A percentile compares a stretch with the other conserved stretches of the same genome.
phyloP scores from a whole-genome alignment of 92 coral and sea anemone species.

The Bergia sp. region DNA sequence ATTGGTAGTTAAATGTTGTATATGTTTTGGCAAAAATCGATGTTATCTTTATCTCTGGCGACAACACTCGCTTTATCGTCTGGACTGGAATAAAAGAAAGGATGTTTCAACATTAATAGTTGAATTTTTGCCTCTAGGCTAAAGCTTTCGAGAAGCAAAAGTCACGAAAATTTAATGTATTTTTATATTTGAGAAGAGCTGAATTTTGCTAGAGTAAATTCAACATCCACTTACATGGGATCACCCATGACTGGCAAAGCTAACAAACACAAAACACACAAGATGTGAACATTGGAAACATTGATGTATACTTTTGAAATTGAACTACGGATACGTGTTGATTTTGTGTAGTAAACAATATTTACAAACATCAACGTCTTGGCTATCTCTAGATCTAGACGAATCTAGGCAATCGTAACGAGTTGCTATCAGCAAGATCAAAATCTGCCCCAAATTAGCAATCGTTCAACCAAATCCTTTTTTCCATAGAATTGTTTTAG shows the following conservation, averaged over 20 bases:
- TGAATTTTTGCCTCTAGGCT: slow-evolving; percentile 14
- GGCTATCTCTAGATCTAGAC: slow-evolving; percentile 1
- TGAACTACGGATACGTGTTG: background rate
- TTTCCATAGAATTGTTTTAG: no score
- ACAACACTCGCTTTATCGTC: slow-evolving; percentile 30
- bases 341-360: background rate
- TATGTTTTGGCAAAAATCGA: slow-evolving; percentile 18
- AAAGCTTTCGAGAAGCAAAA: background rate
- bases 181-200: background rate
- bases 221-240: background rate
- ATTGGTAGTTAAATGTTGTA: background rate
- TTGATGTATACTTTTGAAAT: background rate
- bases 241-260: background rate
- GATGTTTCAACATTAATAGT: slow-evolving; percentile 30
- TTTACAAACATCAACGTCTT: background rate
- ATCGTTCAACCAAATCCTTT: background rate
- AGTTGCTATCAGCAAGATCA: slow-evolving; percentile 13
- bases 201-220: background rate
- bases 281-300: background rate
- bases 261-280: background rate
- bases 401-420: slow-evolving; percentile 2
- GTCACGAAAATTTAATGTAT: slow-evolving; percentile 18
- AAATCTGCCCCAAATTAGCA: background rate
- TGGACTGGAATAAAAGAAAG: slow-evolving; percentile 21
- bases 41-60: slow-evolving; percentile 32